Conservation (phyloP, 2,888 invertebrate species). For the Drosophila phalerata region DNA sequence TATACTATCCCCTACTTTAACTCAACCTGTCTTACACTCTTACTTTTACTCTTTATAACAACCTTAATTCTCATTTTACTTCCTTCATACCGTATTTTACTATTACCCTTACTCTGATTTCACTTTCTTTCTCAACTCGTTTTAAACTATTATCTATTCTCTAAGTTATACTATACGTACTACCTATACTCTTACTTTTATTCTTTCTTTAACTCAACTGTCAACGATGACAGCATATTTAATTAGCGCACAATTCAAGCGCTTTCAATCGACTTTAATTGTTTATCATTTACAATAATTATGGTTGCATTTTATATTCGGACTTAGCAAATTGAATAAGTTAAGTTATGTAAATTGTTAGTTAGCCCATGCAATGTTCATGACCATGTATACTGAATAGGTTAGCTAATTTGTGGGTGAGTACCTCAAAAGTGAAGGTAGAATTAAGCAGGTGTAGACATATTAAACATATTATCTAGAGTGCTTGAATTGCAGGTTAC, state of each 20-base stretch:
- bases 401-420: slow-evolving; percentile 54
- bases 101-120: too few species aligned
- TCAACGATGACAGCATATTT: slow-evolving; percentile 5
- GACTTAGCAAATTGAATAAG: slow-evolving; percentile 4
- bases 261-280: slow-evolving; percentile 22
- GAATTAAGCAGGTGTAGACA: slow-evolving; percentile 14
- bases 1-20: background rate
- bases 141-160: background rate
- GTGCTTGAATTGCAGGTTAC: slow-evolving; percentile 3
- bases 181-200: background rate
- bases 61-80: too few species aligned
- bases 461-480: slow-evolving; percentile 1
- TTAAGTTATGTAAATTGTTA: slow-evolving; percentile 58
- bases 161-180: too few species aligned
- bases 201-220: background rate
- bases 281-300: slow-evolving; percentile 36
- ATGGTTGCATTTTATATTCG: slow-evolving; percentile 22
- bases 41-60: too few species aligned
- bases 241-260: slow-evolving; percentile 15
- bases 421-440: slow-evolving; percentile 59
- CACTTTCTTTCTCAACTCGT: too few species aligned
- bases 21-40: background rate
- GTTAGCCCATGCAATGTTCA: slow-evolving; percentile 21
- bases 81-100: too few species aligned
- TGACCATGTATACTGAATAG: slow-evolving; percentile 27